Conservation (phyloP, 1,140 invertebrate species). For the Drosophila tristis region DNA sequence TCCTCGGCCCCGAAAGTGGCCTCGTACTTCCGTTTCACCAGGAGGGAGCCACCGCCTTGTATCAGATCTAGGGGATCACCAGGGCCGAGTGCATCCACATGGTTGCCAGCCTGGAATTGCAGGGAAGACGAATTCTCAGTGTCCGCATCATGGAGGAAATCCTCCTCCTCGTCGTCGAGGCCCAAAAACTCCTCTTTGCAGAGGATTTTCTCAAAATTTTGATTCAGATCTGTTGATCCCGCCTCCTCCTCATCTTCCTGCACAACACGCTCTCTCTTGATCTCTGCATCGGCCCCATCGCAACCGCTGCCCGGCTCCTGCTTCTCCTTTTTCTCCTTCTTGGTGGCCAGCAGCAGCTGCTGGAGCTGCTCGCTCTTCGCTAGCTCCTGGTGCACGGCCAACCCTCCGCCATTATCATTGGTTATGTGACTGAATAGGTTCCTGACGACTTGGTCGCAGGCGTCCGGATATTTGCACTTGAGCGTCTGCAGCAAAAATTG, state of each 20-base stretch:
- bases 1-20: conserved; percentile 52
- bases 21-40: conserved; percentile 69
- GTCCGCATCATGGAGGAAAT: conserved; percentile 65
- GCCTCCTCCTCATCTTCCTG: conserved; percentile 47
- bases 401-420: conserved; percentile 57
- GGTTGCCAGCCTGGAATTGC: conserved; percentile 58
- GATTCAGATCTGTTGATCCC: conserved; percentile 78
- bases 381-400: conserved; percentile 49
- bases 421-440: conserved; percentile 71
- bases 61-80: conserved; percentile 77
- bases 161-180: conserved; percentile 77
- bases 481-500: conserved; percentile 77
- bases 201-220: conserved; percentile 83
- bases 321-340: conserved; percentile 66
- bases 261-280: conserved; percentile 59
- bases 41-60: conserved; percentile 42
- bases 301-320: conserved; percentile 44
- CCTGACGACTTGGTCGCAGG: conserved; percentile 80
- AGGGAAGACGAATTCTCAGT: conserved; percentile 76
- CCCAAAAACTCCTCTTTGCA: conserved; percentile 82
- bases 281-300: conserved; percentile 32
- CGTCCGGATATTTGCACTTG: conserved; percentile 81
- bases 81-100: conserved; percentile 41
- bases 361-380: conserved; percentile 67
- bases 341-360: conserved; percentile 51